Evolutionary conservation across 1,140 invertebrate species (phyloP).

Genomic region (Drosophila auraria): DNA sequence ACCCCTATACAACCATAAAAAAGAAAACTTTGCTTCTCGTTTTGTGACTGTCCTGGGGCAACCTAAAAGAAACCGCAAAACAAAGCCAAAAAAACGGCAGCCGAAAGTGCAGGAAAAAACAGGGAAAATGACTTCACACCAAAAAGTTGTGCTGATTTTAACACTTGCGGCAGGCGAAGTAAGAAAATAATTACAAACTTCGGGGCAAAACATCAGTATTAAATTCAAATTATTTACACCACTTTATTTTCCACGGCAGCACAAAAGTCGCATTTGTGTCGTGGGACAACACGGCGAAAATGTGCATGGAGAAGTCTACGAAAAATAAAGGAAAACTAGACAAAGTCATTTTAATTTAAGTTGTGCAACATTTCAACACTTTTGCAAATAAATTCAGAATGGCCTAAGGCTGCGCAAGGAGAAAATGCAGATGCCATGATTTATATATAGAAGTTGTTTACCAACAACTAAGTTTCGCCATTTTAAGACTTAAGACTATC

Average conservation of each 20-base stretch:
- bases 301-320: background rate
- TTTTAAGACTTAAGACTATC: background rate
- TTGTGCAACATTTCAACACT: conserved; percentile 80
- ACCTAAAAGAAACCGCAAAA: conserved; percentile 44
- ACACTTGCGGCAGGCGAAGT: conserved; percentile 75
- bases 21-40: conserved; percentile 52
- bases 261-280: conserved; percentile 25
- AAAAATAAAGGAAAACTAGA: conserved; percentile 51
- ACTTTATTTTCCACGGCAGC: conserved; percentile 31
- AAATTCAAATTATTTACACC: conserved; percentile 55
- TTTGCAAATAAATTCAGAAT: conserved; percentile 61
- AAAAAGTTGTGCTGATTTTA: conserved; percentile 79
- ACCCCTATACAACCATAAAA: conserved; percentile 28
- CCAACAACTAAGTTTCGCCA: background rate
- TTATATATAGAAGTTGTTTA: conserved; percentile 5
- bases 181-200: conserved; percentile 82
- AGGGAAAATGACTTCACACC: conserved; percentile 66
- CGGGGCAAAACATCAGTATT: conserved; percentile 40
- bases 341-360: conserved; percentile 83
- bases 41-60: conserved; percentile 38
- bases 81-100: conserved; percentile 5
- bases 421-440: conserved; percentile 2
- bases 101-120: conserved; percentile 23
- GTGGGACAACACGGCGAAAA: conserved; percentile 8
- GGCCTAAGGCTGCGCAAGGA: conserved; percentile 38